Evolutionary conservation across 2,888 invertebrate species (phyloP), one percentile per base, ranked within the genome.

Genomic region (Chesias legatella): DNA sequence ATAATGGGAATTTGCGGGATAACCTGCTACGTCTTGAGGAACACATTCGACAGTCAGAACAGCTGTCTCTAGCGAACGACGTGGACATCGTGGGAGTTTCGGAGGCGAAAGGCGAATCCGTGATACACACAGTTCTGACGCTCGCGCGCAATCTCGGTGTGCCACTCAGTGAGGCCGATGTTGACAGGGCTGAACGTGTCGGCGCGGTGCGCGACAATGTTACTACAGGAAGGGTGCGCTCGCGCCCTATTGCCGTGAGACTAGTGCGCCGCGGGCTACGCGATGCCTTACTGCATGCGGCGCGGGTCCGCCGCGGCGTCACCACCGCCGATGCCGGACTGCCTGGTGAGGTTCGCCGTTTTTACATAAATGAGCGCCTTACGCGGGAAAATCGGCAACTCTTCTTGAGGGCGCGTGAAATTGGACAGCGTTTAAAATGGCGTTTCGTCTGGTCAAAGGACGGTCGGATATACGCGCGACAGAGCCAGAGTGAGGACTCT

Each of bases 1-100:
- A n/a, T n/a, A n/a, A n/a, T n/a, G n/a, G n/a, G n/a, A n/a, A n/a
- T n/a, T n/a, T n/a, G n/a, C n/a, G n/a, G n/a, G n/a, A n/a, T n/a
- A n/a, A n/a, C n/a, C n/a, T n/a, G n/a, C n/a, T n/a, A n/a, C n/a
- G n/a, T n/a, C n/a, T n/a, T n/a, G n/a, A n/a, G n/a, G n/a, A n/a
- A n/a, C n/a, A n/a, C n/a, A n/a, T n/a, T n/a, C n/a, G n/a, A n/a
- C n/a, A n/a, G n/a, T n/a, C n/a, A 6, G 51, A 53, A 1, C 52
- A 54, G 25, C 48, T 43, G 1, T 7, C 36, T 0, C 20, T 55
- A 1, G 27, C 34, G 0, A 48, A 38, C 11, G 51, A 56, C 13
- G 4, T 55, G 0, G 52, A 53, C 13, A 46, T 56, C 1, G 25
- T 48, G 0, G 45, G 50, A 3, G 24, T 50, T 11, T 48, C 56